These are phyloP conservation scores for Melanotaenia pygmaea DNA, from an alignment of 2,797 vertebrate genomes.

Conservation along the genomic window DNA sequence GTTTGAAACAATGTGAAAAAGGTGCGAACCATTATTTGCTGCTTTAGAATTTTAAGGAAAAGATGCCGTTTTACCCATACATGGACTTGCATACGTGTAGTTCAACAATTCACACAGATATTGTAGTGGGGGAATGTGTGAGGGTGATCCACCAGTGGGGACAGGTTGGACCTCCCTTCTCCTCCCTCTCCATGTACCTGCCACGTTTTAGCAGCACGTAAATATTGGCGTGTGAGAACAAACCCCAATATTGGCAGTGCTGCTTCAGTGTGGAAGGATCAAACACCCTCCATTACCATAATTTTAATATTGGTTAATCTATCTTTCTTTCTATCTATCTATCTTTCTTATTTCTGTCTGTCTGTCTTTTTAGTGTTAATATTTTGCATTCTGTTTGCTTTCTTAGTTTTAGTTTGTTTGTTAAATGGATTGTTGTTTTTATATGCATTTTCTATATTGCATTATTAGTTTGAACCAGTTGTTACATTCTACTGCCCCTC, in stretches of 20 bases:
- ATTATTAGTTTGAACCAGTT: conserved; percentile 33
- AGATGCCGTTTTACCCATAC: conserved; percentile 37
- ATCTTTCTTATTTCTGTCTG: not conserved
- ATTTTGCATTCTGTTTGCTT: conserved; percentile 16
- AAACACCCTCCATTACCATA: conserved; percentile 68
- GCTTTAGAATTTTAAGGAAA: conserved; percentile 96
- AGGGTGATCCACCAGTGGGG: conserved; percentile 43
- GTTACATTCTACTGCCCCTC: conserved; percentile 27
- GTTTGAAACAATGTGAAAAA: conserved; percentile 91
- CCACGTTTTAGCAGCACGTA: conserved; percentile 99
- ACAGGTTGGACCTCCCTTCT: conserved; percentile 50
- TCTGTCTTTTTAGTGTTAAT: conserved; percentile 22
- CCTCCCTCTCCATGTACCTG: conserved; percentile 80
- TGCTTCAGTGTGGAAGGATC: conserved; percentile 95
- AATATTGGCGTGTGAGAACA: conserved; percentile 97
- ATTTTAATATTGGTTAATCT: conserved; percentile 50
- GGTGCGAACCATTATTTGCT: conserved; percentile 98
- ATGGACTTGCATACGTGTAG: conserved; percentile 33
- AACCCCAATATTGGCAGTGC: conserved; percentile 98
- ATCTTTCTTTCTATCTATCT: not conserved
- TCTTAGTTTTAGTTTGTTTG: not conserved
- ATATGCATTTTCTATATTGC: conserved; percentile 15
- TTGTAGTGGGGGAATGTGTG: conserved; percentile 20
- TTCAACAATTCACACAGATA: conserved; percentile 18
- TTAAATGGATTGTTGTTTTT: not conserved